These are phyloP conservation scores for Cyrtodaria siliqua DNA, from an alignment of 2,888 invertebrate species.

Conservation along the genomic window DNA sequence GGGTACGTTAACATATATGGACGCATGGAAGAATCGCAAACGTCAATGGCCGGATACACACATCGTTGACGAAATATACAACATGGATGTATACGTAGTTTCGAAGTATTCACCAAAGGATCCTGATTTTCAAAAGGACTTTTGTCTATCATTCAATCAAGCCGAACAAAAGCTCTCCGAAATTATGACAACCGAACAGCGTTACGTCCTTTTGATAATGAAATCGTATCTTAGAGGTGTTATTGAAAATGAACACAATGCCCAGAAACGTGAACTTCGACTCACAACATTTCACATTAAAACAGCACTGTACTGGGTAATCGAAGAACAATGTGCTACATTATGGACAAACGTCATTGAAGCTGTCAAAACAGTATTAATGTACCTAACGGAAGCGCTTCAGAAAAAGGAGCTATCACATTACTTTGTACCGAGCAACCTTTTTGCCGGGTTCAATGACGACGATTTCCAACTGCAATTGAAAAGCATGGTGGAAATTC, in stretches of 20 bases:
- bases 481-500: slow-evolving; percentile 16
- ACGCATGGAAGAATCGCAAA: slow-evolving; percentile 40
- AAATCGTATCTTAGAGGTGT: slow-evolving; percentile 56
- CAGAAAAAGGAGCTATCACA: slow-evolving; percentile 16
- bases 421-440: slow-evolving; percentile 39
- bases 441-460: slow-evolving; percentile 31
- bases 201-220: slow-evolving; percentile 48
- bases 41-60: slow-evolving; percentile 44
- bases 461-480: slow-evolving; percentile 4
- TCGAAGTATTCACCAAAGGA: slow-evolving; percentile 55
- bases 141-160: slow-evolving; percentile 64
- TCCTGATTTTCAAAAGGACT: slow-evolving; percentile 44
- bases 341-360: slow-evolving; percentile 24
- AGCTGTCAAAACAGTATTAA: slow-evolving; percentile 12
- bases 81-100: slow-evolving; percentile 54
- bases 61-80: slow-evolving; percentile 46
- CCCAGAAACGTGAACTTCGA: slow-evolving; percentile 13
- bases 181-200: slow-evolving; percentile 40
- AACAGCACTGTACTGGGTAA: slow-evolving; percentile 55
- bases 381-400: slow-evolving; percentile 12
- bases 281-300: slow-evolving; percentile 64
- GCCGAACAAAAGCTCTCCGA: slow-evolving; percentile 56
- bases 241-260: slow-evolving; percentile 22
- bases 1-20: slow-evolving; percentile 43
- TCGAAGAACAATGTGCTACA: slow-evolving; percentile 29